Evolutionary conservation across 1,140 invertebrate species (phyloP), one percentile per base, ranked within the genome.

Genomic region (Marisa cornuarietis): DNA sequence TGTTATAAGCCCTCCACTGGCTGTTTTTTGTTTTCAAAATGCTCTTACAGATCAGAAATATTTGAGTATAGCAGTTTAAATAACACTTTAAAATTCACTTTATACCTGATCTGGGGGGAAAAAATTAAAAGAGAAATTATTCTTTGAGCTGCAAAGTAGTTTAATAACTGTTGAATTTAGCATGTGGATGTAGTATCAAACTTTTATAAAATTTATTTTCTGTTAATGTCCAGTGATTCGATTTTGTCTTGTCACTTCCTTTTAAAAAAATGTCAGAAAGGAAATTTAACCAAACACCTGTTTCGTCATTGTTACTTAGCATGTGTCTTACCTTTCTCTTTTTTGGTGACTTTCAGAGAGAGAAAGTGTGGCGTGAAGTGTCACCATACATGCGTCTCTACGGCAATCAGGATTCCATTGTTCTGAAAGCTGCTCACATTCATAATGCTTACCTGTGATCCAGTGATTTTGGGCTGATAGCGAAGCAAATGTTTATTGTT

Each of bases 391-490:
- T 87, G 58, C 87, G 85, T 75, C 83, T 89, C 42, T 85, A 85
- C 79, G 86, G 88, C 65, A 88, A 87, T 81, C 87, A 89, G 62
- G 83, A 83, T 75, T 83, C 83, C 1, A 87, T 87, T 22, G 86
- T 89, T 18, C 84, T 87, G 69, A 87, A 89, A 76, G 88, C 87
- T 26, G 88, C 86, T 3, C 84, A 81, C 68, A 85, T 89, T 24
- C 86, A 87, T 79, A 83, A 86, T 82, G 86, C 86, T 42, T 87
- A 87, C 69, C 71, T 81, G 58, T 88, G 58, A 85, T 18, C 13
- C 10, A 51, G 16, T 71, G 71, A n/a, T 69, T 18, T 65, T 65
- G 62, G 31, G 6, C 3, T 42, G 31, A 6, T 42, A 42, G 31
- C 31, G 6, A 42, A 42, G 31, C 31, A 42, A 42, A 42, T 42